Percentiles rank a stretch among this genome's conserved stretches.
phyloP scores from a whole-genome alignment of 1,140 invertebrate genomes.

The Vanessa tameamea region DNA sequence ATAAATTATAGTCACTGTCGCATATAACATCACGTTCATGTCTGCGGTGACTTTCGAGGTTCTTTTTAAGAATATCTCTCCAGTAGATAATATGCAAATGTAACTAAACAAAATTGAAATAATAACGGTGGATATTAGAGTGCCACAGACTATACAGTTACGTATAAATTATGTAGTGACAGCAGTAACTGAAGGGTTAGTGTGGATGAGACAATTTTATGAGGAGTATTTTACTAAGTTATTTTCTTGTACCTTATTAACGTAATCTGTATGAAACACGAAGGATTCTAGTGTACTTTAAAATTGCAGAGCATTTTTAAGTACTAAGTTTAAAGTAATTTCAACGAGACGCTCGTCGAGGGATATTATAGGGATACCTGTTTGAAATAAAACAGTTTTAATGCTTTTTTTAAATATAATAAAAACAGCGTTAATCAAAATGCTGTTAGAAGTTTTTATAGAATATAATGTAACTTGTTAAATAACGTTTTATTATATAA shows the following conservation, averaged over 20 bases:
- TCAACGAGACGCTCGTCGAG: conserved; percentile 7
- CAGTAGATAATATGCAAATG: too few relatives aligned
- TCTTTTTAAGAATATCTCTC: too few relatives aligned
- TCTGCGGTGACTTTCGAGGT: too few relatives aligned
- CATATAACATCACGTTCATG: too few relatives aligned
- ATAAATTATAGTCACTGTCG: too few relatives aligned
- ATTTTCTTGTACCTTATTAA: conserved; percentile 17
- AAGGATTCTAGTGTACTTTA: conserved; percentile 4
- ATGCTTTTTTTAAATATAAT: not conserved
- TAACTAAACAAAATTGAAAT: too few relatives aligned
- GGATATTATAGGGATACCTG: conserved; percentile 12
- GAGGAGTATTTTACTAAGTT: not conserved
- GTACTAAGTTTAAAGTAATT: conserved; percentile 23
- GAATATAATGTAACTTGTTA: too few relatives aligned
- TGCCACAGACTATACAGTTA: too few relatives aligned
- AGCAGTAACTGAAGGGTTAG: not conserved
- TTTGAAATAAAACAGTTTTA: conserved; percentile 13
- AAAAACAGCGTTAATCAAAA: too few relatives aligned
- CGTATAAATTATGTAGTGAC: not conserved
- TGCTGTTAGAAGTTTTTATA: not conserved
- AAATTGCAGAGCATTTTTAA: conserved; percentile 18
- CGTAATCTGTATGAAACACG: not conserved
- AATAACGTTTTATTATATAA: too few relatives aligned
- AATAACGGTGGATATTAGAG: too few relatives aligned
- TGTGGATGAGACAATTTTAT: not conserved